Percentiles rank a stretch among this genome's conserved stretches.
These are phyloP conservation scores for Lindbergichthys nudifrons DNA, from an alignment of 2,797 vertebrate genomes.

Conservation along the genomic window DNA sequence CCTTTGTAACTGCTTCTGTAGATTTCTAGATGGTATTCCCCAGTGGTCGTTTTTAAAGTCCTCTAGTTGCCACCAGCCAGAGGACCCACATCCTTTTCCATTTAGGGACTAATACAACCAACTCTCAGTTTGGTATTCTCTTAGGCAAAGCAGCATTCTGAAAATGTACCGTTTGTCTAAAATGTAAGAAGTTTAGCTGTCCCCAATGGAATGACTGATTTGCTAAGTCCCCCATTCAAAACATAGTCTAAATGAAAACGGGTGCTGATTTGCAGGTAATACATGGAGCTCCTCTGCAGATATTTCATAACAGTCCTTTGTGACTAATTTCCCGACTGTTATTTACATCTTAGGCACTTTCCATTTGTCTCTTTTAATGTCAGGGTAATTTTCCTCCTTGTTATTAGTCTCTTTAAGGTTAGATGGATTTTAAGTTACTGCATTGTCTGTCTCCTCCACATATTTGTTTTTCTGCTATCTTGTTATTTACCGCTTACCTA, in stretches of 20 bases:
- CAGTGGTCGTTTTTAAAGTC: constrained; percentile 24
- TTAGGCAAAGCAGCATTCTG: constrained; percentile 33
- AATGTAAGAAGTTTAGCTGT: constrained; percentile 39
- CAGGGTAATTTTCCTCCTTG: constrained; percentile 10
- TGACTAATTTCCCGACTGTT: constrained; percentile 15
- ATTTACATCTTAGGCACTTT: constrained; percentile 23
- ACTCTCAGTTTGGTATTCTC: constrained; percentile 48
- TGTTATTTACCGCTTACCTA: constrained; percentile 13
- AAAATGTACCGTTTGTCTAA: constrained; percentile 51
- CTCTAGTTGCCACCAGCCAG: constrained; percentile 27
- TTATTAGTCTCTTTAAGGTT: constrained; percentile 18
- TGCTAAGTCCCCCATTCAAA: constrained; percentile 34
- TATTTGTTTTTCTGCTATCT: constrained; percentile 5
- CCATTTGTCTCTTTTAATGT: constrained; percentile 32
- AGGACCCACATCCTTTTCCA: constrained; percentile 45
- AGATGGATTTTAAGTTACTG: constrained; percentile 17
- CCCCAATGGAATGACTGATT: constrained; percentile 50
- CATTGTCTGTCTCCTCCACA: constrained; percentile 6
- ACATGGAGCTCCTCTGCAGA: constrained; percentile 1
- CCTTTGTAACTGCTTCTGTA: constrained; percentile 32
- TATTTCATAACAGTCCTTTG: constrained; percentile 36
- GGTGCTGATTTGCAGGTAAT: constrained; percentile 28
- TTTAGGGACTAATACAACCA: constrained; percentile 42
- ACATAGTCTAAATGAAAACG: constrained; percentile 33
- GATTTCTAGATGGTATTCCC: constrained; percentile 28